Evolutionary conservation across 1,140 invertebrate species (phyloP).

Genomic region (Pogonomyrmex californicus): DNA sequence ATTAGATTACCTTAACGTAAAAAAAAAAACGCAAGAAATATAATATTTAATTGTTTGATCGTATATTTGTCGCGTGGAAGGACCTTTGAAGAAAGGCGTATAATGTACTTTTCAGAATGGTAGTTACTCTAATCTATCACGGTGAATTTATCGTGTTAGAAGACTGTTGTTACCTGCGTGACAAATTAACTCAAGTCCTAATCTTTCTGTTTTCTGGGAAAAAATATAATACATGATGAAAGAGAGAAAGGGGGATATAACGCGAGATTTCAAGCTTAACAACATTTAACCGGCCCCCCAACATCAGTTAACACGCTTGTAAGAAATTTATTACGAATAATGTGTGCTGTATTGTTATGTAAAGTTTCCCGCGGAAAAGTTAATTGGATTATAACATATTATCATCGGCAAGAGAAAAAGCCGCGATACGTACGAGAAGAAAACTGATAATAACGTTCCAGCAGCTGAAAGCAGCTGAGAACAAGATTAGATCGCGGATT

Average conservation of each 20-base stretch:
- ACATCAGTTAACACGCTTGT: slow-evolving; percentile 50
- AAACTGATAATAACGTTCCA: slow-evolving; percentile 18
- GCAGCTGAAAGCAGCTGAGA: background rate
- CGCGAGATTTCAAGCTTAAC: slow-evolving; percentile 57
- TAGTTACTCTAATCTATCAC: slow-evolving; percentile 39
- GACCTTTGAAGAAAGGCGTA: background rate
- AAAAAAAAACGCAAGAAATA: background rate
- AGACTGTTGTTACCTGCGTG: slow-evolving; percentile 64
- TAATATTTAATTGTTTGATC: background rate
- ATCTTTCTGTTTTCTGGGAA: slow-evolving; percentile 59
- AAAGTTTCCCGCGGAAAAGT: slow-evolving; percentile 57
- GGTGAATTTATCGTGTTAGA: slow-evolving; percentile 64
- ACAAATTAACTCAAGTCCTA: slow-evolving; percentile 66
- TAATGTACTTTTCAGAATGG: background rate
- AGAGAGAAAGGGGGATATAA: slow-evolving; percentile 28
- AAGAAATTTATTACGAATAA: slow-evolving; percentile 66
- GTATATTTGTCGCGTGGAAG: background rate
- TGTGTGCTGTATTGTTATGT: slow-evolving; percentile 4
- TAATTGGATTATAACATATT: slow-evolving; percentile 58
- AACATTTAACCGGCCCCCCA: slow-evolving; percentile 62
- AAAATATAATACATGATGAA: slow-evolving; percentile 48
- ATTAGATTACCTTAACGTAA: background rate
- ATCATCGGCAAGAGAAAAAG: slow-evolving; percentile 25
- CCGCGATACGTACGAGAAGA: background rate
- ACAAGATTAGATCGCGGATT: background rate